phyloP scores from a whole-genome alignment of 2,113 vertebrate genomes.

The Riparia riparia region DNA sequence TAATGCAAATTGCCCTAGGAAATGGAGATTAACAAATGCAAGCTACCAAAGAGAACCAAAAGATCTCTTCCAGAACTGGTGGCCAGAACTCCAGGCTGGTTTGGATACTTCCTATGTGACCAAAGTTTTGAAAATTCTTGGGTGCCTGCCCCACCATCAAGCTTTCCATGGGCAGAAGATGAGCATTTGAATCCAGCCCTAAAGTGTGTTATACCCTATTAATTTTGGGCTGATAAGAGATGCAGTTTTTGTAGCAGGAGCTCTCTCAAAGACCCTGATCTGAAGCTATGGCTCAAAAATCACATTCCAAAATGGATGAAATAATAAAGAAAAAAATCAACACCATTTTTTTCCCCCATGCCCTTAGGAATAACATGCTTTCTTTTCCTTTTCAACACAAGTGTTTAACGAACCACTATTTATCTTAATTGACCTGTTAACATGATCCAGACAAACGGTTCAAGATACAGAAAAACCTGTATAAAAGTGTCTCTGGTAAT shows the following conservation, averaged over 20 bases:
- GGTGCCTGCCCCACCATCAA: not conserved
- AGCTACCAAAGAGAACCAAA: not conserved
- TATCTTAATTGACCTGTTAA: not conserved
- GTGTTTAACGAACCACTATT: not conserved
- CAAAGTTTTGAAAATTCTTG: not conserved
- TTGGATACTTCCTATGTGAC: accelerated
- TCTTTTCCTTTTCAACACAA: not conserved
- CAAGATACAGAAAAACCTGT: not conserved
- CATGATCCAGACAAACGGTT: not conserved
- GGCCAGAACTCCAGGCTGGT: not conserved
- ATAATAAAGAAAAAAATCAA: not conserved
- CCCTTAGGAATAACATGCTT: not conserved
- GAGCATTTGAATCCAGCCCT: not conserved
- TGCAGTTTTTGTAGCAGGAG: not conserved
- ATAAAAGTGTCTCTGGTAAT: not conserved
- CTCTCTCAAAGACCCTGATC: not conserved
- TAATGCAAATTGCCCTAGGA: not conserved
- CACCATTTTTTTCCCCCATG: accelerated
- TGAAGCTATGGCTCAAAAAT: not conserved
- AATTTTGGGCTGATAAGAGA: not conserved
- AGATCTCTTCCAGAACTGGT: accelerated
- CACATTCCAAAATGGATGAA: not conserved
- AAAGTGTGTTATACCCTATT: not conserved
- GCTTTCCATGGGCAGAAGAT: not conserved
- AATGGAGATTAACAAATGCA: accelerated